phyloP scores from a whole-genome alignment of 2,113 vertebrate species.

The Apaloderma vittatum region DNA sequence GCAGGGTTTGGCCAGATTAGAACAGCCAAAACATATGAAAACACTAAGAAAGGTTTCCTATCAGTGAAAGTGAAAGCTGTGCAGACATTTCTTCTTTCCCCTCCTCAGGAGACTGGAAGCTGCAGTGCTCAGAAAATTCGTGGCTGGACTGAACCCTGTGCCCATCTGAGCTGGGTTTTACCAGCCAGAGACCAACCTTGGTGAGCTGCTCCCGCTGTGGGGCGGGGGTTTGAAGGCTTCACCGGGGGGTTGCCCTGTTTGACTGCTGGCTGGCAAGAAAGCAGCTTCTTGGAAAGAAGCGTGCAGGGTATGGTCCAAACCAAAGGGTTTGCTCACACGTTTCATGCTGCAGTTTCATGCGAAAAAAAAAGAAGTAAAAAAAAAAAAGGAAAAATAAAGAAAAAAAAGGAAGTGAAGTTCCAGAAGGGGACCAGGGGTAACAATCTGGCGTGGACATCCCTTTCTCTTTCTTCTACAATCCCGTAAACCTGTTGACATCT shows the following conservation, averaged over 20 bases:
- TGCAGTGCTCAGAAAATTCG: not conserved
- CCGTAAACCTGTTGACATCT: not conserved
- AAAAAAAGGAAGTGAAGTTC: not conserved
- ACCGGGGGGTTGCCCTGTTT: not conserved
- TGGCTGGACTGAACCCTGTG: not conserved
- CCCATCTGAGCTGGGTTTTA: not conserved
- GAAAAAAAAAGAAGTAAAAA: no score
- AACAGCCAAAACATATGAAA: not conserved
- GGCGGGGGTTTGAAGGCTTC: rapidly evolving
- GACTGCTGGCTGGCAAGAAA: not conserved
- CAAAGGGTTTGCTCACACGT: rapidly evolving
- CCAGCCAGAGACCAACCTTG: not conserved
- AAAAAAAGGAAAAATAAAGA: no score
- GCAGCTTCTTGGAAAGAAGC: not conserved
- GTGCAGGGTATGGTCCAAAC: not conserved
- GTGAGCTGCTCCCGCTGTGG: not conserved
- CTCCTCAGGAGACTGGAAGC: not conserved
- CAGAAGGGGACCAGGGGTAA: not conserved
- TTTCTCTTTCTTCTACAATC: not conserved
- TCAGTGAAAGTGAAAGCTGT: not conserved
- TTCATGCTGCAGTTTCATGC: not conserved
- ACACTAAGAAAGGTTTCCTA: not conserved
- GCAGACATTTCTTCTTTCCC: not conserved
- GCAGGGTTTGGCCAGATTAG: not conserved
- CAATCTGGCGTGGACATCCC: not conserved